A percentile compares a stretch with the other conserved stretches of the same genome.
Evolutionary conservation across 1,140 invertebrate genomes (phyloP).

Genomic region (Diachasma alloeum): DNA sequence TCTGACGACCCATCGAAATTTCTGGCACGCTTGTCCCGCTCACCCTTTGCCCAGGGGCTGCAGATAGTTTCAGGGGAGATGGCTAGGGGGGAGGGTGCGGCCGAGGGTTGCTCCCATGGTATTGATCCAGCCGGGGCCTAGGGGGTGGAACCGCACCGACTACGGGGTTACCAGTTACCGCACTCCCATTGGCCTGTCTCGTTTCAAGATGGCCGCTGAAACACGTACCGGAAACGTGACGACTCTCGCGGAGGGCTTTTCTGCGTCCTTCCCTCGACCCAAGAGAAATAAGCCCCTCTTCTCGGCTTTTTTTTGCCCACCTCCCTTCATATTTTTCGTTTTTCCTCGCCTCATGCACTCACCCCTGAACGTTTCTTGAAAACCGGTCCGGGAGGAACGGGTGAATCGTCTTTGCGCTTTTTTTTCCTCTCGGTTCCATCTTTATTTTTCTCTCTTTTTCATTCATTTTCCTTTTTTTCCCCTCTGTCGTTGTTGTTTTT

Average conservation of each 20-base stretch:
- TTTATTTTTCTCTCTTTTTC: constrained; percentile 15
- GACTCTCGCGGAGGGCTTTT: constrained; percentile 40
- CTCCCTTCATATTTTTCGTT: neutral
- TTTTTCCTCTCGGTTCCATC: neutral
- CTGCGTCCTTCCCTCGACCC: constrained; percentile 24
- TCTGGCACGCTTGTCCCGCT: constrained; percentile 34
- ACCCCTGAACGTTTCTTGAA: constrained; percentile 14
- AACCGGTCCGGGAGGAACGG: constrained; percentile 8
- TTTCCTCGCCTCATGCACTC: neutral
- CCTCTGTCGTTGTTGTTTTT: constrained; percentile 5
- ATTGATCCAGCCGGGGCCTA: constrained; percentile 46
- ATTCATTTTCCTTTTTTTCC: constrained; percentile 6
- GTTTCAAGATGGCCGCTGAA: constrained; percentile 57
- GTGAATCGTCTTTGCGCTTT: constrained; percentile 17
- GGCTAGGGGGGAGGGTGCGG: constrained; percentile 36
- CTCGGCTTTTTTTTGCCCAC: neutral
- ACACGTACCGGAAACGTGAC: constrained; percentile 58
- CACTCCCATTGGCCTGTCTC: constrained; percentile 48
- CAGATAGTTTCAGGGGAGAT: constrained; percentile 11
- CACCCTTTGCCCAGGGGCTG: constrained; percentile 5
- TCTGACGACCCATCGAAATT: constrained; percentile 30
- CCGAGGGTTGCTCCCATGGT: constrained; percentile 31
- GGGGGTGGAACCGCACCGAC: constrained; percentile 44
- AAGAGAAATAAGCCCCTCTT: constrained; percentile 25
- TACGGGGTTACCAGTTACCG: neutral